A percentile compares a stretch with the other conserved stretches of the same genome.
Evolutionary conservation across 2,888 invertebrate genomes (phyloP).

Genomic region (Agriotes lineatus): DNA sequence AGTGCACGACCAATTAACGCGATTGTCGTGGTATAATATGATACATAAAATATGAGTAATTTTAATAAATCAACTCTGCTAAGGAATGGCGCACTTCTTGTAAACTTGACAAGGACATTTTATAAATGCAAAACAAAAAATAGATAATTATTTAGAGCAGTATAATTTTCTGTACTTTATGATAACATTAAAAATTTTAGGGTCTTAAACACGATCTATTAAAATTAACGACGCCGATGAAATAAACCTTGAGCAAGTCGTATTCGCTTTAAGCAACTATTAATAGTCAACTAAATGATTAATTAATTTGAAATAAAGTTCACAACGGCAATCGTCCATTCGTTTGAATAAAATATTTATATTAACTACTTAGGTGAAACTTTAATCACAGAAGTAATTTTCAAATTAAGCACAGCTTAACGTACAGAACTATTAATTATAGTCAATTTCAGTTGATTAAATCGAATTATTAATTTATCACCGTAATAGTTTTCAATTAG

Average conservation of each 20-base stretch:
- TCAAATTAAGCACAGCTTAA: constrained; percentile 28
- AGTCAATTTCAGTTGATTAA: constrained; percentile 38
- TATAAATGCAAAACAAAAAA: too few relatives aligned
- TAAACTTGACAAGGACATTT: too few relatives aligned
- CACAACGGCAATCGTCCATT: constrained; percentile 20
- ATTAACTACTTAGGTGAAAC: constrained; percentile 1
- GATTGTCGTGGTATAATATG: too few relatives aligned
- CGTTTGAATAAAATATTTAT: constrained; percentile 14
- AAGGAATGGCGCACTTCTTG: too few relatives aligned
- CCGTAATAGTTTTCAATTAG: constrained; percentile 41
- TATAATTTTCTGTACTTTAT: too few relatives aligned
- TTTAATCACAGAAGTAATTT: constrained; percentile 22
- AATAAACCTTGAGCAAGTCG: constrained; percentile 2
- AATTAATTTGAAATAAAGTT: constrained; percentile 14
- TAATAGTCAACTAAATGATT: constrained; percentile 9
- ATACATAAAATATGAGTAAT: too few relatives aligned
- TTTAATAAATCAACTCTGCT: too few relatives aligned
- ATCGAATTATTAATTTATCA: constrained; percentile 31
- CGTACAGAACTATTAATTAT: constrained; percentile 33
- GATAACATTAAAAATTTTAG: too few relatives aligned
- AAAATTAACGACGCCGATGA: background rate
- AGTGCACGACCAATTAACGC: too few relatives aligned
- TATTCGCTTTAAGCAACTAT: background rate
- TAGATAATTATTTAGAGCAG: too few relatives aligned
- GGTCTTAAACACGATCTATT: too few relatives aligned